A percentile compares a stretch with the other conserved stretches of the same genome.
Evolutionary conservation across 2,797 vertebrate genomes (phyloP).

Genomic region (Lateolabrax maculatus): DNA sequence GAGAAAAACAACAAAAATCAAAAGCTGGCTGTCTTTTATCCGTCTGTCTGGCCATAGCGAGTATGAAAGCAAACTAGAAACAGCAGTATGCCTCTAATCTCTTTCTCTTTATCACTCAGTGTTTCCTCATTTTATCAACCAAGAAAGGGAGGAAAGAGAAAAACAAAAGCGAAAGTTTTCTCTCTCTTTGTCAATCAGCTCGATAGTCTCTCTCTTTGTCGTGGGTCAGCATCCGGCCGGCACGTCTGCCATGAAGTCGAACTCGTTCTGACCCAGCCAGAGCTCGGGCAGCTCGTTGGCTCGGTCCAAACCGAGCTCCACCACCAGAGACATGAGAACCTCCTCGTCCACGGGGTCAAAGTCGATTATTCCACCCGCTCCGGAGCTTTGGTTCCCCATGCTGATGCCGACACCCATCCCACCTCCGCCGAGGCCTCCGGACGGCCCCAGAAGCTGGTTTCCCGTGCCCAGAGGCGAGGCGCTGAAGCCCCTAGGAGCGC

Average conservation of each 20-base stretch:
- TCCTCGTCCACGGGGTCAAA: slow-evolving; percentile 90
- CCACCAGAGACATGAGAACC: slow-evolving; percentile 89
- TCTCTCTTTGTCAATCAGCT: slow-evolving; percentile 24
- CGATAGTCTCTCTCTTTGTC: not conserved
- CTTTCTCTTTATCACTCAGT: not conserved
- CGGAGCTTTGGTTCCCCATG: slow-evolving; percentile 70
- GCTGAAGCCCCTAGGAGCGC: slow-evolving; percentile 65
- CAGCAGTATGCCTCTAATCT: slow-evolving; percentile 14
- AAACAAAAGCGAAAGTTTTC: slow-evolving; percentile 37
- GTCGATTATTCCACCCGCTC: slow-evolving; percentile 81
- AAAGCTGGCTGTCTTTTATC: slow-evolving; percentile 29
- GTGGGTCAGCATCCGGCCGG: slow-evolving; percentile 84
- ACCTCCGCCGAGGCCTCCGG: slow-evolving; percentile 60
- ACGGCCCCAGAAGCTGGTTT: slow-evolving; percentile 69
- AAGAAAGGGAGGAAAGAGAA: slow-evolving; percentile 48
- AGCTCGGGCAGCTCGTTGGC: slow-evolving; percentile 91
- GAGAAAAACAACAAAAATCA: slow-evolving; percentile 10
- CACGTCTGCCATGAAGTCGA: slow-evolving; percentile 88
- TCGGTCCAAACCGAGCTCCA: slow-evolving; percentile 90
- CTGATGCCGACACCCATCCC: slow-evolving; percentile 59
- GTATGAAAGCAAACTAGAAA: slow-evolving; percentile 38
- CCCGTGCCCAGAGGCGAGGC: slow-evolving; percentile 56
- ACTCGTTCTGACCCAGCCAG: slow-evolving; percentile 92
- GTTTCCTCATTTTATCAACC: slow-evolving; percentile 45
- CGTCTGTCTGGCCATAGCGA: not conserved